Conservation (phyloP, 2,888 invertebrate genomes). For the Tiliacea aurago region DNA sequence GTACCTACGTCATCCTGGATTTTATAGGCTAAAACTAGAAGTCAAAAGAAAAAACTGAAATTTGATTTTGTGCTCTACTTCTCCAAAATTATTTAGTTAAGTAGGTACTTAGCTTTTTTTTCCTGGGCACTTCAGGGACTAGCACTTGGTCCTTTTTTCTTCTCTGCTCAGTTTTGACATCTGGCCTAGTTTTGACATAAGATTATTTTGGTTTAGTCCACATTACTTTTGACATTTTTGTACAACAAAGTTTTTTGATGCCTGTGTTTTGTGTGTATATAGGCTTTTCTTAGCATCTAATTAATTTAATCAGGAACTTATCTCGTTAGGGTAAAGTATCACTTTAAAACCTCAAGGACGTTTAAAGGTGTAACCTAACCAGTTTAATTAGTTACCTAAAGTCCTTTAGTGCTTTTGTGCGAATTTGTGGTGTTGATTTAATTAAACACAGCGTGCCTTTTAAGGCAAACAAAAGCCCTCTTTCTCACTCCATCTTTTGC, state of each 20-base stretch:
- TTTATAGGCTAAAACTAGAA: background rate
- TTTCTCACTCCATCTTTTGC: no score
- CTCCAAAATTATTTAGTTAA: no score
- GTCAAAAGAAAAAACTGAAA: background rate
- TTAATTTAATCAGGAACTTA: conserved; percentile 24
- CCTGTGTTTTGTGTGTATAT: background rate
- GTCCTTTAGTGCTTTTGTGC: conserved; percentile 7
- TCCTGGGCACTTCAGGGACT: background rate
- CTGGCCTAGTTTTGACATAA: background rate
- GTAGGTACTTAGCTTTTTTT: background rate
- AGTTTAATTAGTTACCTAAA: conserved; percentile 42
- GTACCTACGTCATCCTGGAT: background rate
- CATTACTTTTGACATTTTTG: background rate
- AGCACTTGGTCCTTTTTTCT: background rate
- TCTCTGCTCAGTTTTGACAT: background rate
- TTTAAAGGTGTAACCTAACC: conserved; percentile 28
- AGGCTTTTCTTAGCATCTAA: conserved; percentile 1
- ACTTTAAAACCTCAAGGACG: conserved; percentile 34
- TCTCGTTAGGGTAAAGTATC: conserved; percentile 30
- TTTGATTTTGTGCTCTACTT: background rate
- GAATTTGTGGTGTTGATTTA: background rate
- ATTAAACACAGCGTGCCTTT: background rate
- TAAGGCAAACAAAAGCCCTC: no score
- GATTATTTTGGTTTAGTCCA: background rate
- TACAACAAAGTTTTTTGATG: background rate